Evolutionary conservation across 2,797 vertebrate genomes (phyloP), one percentile per base, ranked within the genome.

Genomic region (Vipera latastei): DNA sequence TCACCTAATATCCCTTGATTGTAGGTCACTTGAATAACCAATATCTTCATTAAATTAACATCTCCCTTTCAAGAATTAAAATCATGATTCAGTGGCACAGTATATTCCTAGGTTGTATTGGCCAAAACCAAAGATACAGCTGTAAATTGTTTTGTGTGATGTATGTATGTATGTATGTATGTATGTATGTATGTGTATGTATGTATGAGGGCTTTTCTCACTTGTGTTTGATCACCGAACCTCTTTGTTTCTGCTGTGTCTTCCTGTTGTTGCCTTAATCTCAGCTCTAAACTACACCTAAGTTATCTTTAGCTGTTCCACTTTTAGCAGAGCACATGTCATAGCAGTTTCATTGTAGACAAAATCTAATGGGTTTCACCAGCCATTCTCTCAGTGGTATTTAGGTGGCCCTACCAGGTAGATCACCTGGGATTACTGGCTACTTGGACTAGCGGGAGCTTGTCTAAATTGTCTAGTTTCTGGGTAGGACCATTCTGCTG

Each of bases 41-140:
- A n/a, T 38, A 92, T 18, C 56, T 89, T n/a, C 60, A 60, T 85
- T 91, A 65, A 91, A 61, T 93, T 91, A 83, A 88, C 57, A 89
- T 53, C 26, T 78, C 86, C 25, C 53, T 91, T 88, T 51, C 86
- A 89, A 63, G 51, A 51, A 59, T 6, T 51, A 55, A 51, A 53
- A n/a, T 83, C 25, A 44, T 59, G 28, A 83, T n/a, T 83, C 63
- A 57, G 44, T 25, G 32, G 86, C 32, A 53, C 2, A 44, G 28
- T 56, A 78, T 78, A 44, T 88, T 78, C 89, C 56, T 78, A 78
- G 38, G 38, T 38, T 22, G 8, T 78, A 78, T 78, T 78, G 65
- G 73, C 18, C 73, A 78, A 78, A 78, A 78, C 56, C 32, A 25
- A 18, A 89, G 14, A 55, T 11, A 14, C 22, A 55, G 4, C 13